Evolutionary conservation across 2,113 vertebrate genomes (phyloP).

Genomic region (Toxostoma redivivum): DNA sequence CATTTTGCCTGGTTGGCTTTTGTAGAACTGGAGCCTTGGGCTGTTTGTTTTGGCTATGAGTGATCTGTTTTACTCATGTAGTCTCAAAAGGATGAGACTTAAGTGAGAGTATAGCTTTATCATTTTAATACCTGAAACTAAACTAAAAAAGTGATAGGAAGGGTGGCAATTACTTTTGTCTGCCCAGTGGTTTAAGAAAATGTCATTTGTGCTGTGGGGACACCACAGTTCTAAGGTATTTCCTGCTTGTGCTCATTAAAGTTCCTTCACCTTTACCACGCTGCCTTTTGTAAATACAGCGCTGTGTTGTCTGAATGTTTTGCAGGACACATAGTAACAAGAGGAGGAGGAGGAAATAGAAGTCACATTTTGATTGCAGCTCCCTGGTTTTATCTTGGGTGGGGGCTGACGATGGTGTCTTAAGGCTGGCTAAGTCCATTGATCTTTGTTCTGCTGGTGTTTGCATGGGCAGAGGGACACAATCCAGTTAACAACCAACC

Average conservation of each 20-base stretch:
- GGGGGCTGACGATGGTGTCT: background rate
- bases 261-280: background rate
- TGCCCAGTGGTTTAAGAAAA: background rate
- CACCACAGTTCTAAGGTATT: background rate
- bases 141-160: background rate
- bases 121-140: background rate
- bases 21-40: background rate
- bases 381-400: background rate
- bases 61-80: background rate
- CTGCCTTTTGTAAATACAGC: slow-evolving; percentile 18
- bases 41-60: background rate
- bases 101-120: background rate
- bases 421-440: background rate
- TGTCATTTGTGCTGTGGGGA: background rate
- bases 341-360: background rate
- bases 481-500: background rate
- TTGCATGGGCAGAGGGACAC: background rate
- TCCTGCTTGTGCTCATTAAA: background rate
- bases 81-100: background rate
- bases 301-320: background rate
- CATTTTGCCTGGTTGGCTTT: background rate
- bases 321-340: background rate
- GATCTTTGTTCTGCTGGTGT: background rate
- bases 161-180: background rate
- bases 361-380: background rate